Percentiles rank a stretch among this genome's conserved stretches.
Evolutionary conservation across 2,797 vertebrate species (phyloP).

Genomic region (Crypturellus tataupa): DNA sequence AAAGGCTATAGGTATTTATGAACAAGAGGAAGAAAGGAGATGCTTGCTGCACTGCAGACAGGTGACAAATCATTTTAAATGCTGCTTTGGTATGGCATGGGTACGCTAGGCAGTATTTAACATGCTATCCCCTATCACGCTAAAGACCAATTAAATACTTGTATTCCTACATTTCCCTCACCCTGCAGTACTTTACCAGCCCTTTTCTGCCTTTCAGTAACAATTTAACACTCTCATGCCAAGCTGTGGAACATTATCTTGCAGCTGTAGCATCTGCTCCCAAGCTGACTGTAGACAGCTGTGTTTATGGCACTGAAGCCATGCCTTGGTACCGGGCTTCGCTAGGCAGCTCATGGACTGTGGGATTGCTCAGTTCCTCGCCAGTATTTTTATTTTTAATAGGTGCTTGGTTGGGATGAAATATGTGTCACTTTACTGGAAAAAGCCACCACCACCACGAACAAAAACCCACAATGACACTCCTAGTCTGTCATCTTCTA

Average conservation of each 20-base stretch:
- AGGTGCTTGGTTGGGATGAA: not conserved
- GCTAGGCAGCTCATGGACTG: not conserved
- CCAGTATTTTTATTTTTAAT: not conserved
- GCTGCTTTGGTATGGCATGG: not conserved
- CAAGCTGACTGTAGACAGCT: not conserved
- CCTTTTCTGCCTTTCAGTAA: constrained; percentile 8
- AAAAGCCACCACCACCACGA: not conserved
- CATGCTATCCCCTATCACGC: not conserved
- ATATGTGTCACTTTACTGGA: not conserved
- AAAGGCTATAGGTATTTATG: not conserved
- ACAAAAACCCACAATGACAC: not conserved
- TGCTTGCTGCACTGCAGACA: not conserved
- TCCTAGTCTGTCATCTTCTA: not conserved
- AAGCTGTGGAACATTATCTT: constrained; percentile 29
- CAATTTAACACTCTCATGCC: constrained; percentile 13
- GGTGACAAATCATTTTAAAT: constrained; percentile 21
- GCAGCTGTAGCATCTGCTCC: constrained; percentile 34
- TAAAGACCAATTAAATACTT: constrained; percentile 48
- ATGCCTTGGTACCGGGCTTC: not conserved
- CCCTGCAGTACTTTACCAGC: not conserved
- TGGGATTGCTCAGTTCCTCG: not conserved
- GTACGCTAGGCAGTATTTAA: constrained; percentile 6
- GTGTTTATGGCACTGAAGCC: not conserved
- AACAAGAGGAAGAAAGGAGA: not conserved
- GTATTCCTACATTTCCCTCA: not conserved